Conservation (phyloP, 1,140 invertebrate genomes). For the Leptinotarsa defecta region DNA sequence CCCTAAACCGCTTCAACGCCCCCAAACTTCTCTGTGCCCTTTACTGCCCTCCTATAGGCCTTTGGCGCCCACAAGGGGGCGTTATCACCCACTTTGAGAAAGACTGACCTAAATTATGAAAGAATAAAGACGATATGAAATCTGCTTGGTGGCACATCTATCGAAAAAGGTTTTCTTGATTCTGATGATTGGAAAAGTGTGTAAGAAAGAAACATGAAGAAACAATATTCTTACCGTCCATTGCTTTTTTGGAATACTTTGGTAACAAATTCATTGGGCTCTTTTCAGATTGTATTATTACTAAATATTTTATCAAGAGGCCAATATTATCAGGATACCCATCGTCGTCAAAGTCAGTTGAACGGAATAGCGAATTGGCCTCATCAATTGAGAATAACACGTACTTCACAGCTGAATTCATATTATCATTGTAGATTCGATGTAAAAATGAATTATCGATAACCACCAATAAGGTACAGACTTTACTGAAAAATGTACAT, state of each 20-base stretch:
- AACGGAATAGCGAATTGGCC: slow-evolving; percentile 41
- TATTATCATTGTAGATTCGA: slow-evolving; percentile 28
- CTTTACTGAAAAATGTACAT: slow-evolving; percentile 24
- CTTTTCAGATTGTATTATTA: slow-evolving; percentile 22
- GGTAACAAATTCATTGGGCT: slow-evolving; percentile 26
- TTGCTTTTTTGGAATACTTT: slow-evolving; percentile 12
- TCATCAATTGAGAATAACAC: slow-evolving; percentile 39
- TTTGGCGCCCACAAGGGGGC: too few relatives aligned
- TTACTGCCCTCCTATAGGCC: too few relatives aligned
- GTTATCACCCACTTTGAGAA: too few relatives aligned
- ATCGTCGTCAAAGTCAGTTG: slow-evolving; percentile 45
- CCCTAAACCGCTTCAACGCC: too few relatives aligned
- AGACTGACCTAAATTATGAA: too few relatives aligned
- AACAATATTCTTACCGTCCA: slow-evolving; percentile 19
- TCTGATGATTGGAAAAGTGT: too few relatives aligned
- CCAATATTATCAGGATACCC: slow-evolving; percentile 44
- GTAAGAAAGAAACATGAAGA: too few relatives aligned
- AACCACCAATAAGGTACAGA: slow-evolving; percentile 35
- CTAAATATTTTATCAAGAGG: slow-evolving; percentile 38
- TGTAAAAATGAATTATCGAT: slow-evolving; percentile 38
- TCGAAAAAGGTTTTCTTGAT: too few relatives aligned
- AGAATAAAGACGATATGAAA: too few relatives aligned
- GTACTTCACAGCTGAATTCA: slow-evolving; percentile 28
- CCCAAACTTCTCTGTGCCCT: too few relatives aligned
- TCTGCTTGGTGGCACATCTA: too few relatives aligned